phyloP scores from a whole-genome alignment of 2,888 invertebrate genomes.

The Catocala sponsa region DNA sequence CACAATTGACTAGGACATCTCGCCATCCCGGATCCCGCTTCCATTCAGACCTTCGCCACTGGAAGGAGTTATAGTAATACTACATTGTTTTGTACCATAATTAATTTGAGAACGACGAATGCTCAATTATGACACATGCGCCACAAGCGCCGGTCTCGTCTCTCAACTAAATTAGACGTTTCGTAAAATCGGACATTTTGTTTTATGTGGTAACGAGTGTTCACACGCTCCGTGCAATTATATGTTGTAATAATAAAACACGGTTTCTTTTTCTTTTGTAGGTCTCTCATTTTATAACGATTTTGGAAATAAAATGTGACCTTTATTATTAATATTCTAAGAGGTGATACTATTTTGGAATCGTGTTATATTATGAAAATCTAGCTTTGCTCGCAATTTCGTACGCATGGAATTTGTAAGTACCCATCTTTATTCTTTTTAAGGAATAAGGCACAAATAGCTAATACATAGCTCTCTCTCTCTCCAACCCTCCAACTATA shows the following conservation, averaged over 20 bases:
- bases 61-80: neutral
- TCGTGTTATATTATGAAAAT: too few relatives aligned
- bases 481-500: too few relatives aligned
- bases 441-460: too few relatives aligned
- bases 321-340: conserved; percentile 11
- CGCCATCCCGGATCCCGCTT: too few relatives aligned
- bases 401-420: too few relatives aligned
- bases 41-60: too few relatives aligned
- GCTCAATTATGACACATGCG: conserved; percentile 13
- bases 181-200: conserved; percentile 70
- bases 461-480: too few relatives aligned
- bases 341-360: neutral
- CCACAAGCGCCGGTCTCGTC: conserved; percentile 26
- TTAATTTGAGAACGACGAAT: conserved; percentile 6
- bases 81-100: neutral
- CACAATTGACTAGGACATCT: too few relatives aligned
- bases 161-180: conserved; percentile 57
- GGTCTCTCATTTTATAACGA: conserved; percentile 37
- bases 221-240: conserved; percentile 67
- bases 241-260: conserved; percentile 62
- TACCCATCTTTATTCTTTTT: too few relatives aligned
- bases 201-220: conserved; percentile 60
- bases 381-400: neutral
- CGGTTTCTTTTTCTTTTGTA: conserved; percentile 40
- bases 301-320: conserved; percentile 28